Evolutionary conservation across 2,113 vertebrate species (phyloP), one percentile per base, ranked within the genome.

Genomic region (Danio rerio): DNA sequence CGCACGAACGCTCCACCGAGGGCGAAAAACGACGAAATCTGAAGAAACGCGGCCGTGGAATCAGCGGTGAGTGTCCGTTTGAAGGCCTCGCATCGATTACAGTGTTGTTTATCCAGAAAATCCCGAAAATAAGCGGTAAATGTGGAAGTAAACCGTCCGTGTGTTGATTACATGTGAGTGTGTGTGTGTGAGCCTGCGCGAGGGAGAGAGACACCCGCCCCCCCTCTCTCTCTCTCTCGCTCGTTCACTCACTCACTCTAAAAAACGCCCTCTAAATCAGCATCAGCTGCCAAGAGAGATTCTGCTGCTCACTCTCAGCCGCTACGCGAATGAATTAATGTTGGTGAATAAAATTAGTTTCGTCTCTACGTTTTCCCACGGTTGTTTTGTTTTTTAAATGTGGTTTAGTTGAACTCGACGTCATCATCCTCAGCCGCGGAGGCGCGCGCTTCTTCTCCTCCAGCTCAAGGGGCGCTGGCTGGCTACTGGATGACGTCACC

Each of bases 381-480:
- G 20, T 31, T 31, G 31, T 31, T 31, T 31, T 31, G 31, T 31
- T 31, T 31, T 1, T 31, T 31, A 31, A 31, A 31, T 31, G 31
- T 31, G 31, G 31, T 31, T 31, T 3, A 31, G 31, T 31, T 31
- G 1, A 31, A 31, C 31, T 31, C 68, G 82, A 6, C 88, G 90
- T 89, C 92, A 90, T 90, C 31, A 31, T 2, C 21, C 88, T 87
- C 83, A 50, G 79, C 87, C 85, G 87, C 18, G 6, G 11, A 50
- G 68, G 68, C 85, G 84, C 78, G 76, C 65, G 13, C 45, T 16
- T 31, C 31, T 31, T 31, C 31, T 31, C 31, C 31, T 55, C 12
- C 63, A 18, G 70, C 70, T 50, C 63, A 31, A 91, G 91, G 92
- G 92, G 92, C 93, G 93, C 31, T 31, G 31, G 31, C 92, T 94